These are phyloP conservation scores for Metridium senile DNA, from an alignment of 92 coral and sea anemone genomes.

Conservation along the genomic window DNA sequence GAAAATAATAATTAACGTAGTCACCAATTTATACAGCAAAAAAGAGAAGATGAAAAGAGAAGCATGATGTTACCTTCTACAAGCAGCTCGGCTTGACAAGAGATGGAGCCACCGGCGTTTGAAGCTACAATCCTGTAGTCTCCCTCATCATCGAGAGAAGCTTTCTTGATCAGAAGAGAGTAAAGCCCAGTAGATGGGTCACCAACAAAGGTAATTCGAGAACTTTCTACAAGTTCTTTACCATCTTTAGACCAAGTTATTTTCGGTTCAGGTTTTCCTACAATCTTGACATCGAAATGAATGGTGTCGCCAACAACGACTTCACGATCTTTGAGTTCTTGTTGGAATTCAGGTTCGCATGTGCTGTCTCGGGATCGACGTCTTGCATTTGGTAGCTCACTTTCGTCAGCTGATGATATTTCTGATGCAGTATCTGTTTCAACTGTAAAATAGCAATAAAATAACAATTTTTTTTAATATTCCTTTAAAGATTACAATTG, in stretches of 20 bases:
- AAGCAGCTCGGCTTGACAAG: slow-evolving; percentile 68
- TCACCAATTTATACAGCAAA: not conserved
- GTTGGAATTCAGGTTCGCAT: slow-evolving; percentile 77
- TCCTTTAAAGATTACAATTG: too few relatives aligned
- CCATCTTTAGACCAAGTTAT: slow-evolving; percentile 93
- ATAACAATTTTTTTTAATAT: too few relatives aligned
- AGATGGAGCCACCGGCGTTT: slow-evolving; percentile 87
- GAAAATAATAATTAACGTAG: not conserved
- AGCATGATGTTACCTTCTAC: slow-evolving; percentile 63
- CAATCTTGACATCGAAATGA: slow-evolving; percentile 73
- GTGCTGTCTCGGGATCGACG: slow-evolving; percentile 78
- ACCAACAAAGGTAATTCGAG: slow-evolving; percentile 84
- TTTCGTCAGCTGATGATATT: slow-evolving; percentile 57
- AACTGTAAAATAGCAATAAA: not conserved
- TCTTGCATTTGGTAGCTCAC: slow-evolving; percentile 60
- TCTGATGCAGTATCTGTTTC: slow-evolving; percentile 21
- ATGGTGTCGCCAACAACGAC: slow-evolving; percentile 87
- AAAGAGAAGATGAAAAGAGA: not conserved
- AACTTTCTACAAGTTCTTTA: slow-evolving; percentile 64
- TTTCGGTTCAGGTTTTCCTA: slow-evolving; percentile 92
- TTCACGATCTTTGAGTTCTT: slow-evolving; percentile 86
- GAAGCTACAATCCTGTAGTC: slow-evolving; percentile 84
- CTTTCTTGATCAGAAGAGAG: slow-evolving; percentile 82
- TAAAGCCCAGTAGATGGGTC: slow-evolving; percentile 77
- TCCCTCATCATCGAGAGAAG: slow-evolving; percentile 76